Evolutionary conservation across 2,888 invertebrate species (phyloP).

Genomic region (Plagodis dolabraria): DNA sequence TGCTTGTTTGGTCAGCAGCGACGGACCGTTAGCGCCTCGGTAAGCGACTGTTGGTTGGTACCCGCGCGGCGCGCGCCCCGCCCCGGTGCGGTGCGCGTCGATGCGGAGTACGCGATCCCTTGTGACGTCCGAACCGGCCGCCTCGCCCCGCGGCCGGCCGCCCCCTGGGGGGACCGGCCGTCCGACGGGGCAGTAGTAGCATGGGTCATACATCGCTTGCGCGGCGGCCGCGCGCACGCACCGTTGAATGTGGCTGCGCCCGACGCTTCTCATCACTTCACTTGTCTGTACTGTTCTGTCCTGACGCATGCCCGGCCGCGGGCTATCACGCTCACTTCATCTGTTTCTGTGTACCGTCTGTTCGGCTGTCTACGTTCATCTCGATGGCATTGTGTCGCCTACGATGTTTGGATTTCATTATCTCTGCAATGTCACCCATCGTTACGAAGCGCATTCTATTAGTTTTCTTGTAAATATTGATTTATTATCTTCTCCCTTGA

Average conservation of each 20-base stretch:
- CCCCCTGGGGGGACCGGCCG: constrained; percentile 44
- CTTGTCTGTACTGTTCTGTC: constrained; percentile 83
- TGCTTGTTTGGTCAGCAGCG: constrained; percentile 84
- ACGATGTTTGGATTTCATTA: constrained; percentile 77
- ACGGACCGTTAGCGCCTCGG: constrained; percentile 84
- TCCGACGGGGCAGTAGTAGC: constrained; percentile 73
- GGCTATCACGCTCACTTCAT: constrained; percentile 84
- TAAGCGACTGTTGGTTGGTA: constrained; percentile 72
- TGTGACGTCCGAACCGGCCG: constrained; percentile 80
- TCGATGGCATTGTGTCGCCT: constrained; percentile 79
- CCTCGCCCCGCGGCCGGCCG: constrained; percentile 41
- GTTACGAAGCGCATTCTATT: constrained; percentile 81
- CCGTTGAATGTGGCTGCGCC: constrained; percentile 84
- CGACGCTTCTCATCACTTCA: constrained; percentile 84
- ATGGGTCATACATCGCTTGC: constrained; percentile 84
- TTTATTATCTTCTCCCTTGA: constrained; percentile 64
- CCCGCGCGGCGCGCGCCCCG: constrained; percentile 68
- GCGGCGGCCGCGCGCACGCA: constrained; percentile 83
- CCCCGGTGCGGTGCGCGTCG: constrained; percentile 70
- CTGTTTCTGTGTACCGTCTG: constrained; percentile 82
- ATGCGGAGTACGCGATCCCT: constrained; percentile 75
- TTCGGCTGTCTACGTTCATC: constrained; percentile 79
- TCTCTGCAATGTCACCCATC: constrained; percentile 79
- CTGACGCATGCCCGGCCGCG: constrained; percentile 83
- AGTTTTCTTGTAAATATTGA: constrained; percentile 79